These are phyloP conservation scores for Philaenus spumarius DNA, from an alignment of 1,140 invertebrate genomes.

Conservation along the genomic window DNA sequence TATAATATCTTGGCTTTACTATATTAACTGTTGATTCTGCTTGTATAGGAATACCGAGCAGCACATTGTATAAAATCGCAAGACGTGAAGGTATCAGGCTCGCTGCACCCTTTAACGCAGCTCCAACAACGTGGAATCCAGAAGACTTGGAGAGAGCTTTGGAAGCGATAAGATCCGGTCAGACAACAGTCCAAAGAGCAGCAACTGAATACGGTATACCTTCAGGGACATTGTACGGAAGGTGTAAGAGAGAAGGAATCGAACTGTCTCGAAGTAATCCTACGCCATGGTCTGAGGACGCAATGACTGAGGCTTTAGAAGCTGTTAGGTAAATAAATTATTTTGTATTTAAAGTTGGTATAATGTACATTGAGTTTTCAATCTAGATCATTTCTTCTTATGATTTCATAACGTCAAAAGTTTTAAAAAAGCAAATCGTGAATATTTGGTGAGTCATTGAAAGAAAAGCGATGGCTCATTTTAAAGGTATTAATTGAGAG, in stretches of 20 bases:
- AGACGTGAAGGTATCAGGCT: slow-evolving; percentile 78
- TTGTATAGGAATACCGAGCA: slow-evolving; percentile 68
- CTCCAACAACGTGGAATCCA: slow-evolving; percentile 78
- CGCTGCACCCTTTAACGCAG: slow-evolving; percentile 82
- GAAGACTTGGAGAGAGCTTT: slow-evolving; percentile 75
- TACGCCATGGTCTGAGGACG: slow-evolving; percentile 83
- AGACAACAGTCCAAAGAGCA: slow-evolving; percentile 77
- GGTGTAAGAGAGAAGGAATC: slow-evolving; percentile 82
- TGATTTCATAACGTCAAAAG: no score
- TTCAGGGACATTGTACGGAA: slow-evolving; percentile 73
- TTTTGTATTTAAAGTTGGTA: no score
- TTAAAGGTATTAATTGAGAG: no score
- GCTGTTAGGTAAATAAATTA: slow-evolving; percentile 61
- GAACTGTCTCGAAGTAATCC: slow-evolving; percentile 77
- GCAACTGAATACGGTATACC: slow-evolving; percentile 80
- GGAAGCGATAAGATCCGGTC: slow-evolving; percentile 71
- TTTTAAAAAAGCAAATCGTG: no score
- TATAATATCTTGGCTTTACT: no score
- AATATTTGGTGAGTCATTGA: no score
- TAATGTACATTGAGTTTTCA: no score
- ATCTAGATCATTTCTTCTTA: no score
- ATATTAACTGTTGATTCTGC: no score
- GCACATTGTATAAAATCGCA: slow-evolving; percentile 84
- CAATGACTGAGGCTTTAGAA: slow-evolving; percentile 81
- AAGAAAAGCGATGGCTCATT: no score